Percentiles rank a stretch among this genome's conserved stretches.
Evolutionary conservation across 2,888 invertebrate genomes (phyloP).

Genomic region (Megalurothrips usitatus): DNA sequence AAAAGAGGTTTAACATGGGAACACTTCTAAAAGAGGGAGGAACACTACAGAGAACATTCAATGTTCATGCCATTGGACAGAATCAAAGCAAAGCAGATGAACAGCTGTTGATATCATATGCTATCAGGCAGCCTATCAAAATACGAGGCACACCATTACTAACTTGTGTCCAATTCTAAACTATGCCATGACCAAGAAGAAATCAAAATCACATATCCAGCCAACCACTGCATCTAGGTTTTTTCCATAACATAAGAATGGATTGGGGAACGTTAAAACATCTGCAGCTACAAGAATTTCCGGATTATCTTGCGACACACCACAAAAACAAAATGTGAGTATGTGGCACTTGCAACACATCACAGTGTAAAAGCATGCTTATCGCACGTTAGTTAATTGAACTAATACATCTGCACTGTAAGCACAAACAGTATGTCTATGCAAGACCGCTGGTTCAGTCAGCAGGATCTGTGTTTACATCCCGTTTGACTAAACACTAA

Average conservation of each 20-base stretch:
- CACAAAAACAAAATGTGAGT: background rate
- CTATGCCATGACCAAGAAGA: background rate
- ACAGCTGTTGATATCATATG: background rate
- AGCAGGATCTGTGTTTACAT: no score
- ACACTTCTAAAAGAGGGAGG: background rate
- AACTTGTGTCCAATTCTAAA: background rate
- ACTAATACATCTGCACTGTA: constrained; percentile 20
- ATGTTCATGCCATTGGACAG: background rate
- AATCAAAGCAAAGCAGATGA: constrained; percentile 9
- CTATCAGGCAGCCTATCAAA: background rate
- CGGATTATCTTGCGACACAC: background rate
- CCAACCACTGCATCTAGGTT: no score
- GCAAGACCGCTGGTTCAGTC: no score
- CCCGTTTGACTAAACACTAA: no score
- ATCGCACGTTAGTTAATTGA: constrained; percentile 41
- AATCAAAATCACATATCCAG: no score
- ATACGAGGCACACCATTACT: background rate
- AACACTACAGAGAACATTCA: background rate
- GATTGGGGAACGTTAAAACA: no score
- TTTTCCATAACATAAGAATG: no score
- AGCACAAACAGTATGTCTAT: no score
- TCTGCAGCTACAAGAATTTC: no score
- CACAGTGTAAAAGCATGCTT: constrained; percentile 30
- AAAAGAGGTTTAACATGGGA: background rate
- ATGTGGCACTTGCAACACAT: background rate